Evolutionary conservation across 2,888 invertebrate species (phyloP), one percentile per base, ranked within the genome.

Genomic region (Troides aeacus): DNA sequence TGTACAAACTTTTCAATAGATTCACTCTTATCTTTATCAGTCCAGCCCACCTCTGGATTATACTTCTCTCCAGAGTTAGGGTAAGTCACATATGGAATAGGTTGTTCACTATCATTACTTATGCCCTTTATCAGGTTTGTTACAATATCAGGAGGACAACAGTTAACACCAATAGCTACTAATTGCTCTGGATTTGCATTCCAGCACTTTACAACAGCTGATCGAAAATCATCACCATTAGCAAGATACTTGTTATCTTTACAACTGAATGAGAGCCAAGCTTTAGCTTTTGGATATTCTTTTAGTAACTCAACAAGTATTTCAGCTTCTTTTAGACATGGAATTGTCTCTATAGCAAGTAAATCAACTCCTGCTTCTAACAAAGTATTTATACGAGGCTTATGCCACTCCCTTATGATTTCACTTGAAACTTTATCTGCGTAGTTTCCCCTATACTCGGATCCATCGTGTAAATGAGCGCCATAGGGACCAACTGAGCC

Each of bases 401-500:
- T 93, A 87, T 99, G 99, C 97, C 97, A 98, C 39, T 95, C 94
- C 53, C 93, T 93, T 79, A 98, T 94, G 46, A 93, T 89, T 42
- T 95, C 93, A 1, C 87, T 86, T 0, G 94, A 82, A 0, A 95
- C 94, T 66, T 83, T 92, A 67, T 94, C 94, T 0, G 95, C 95
- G 82, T 97, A 97, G 57, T 91, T 91, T 0, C 98, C 99, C 3
- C 94, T 95, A 85, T 99, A 99, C 85, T 99, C 99, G 0, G 98
- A 98, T 2, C 96, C 96, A 83, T 99, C 97, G 76, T 96, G 95
- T 67, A 97, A 90, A 77, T 95, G 95, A 0, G 98, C 98, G 0
- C 98, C 99, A 81, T 97, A 98, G 0, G 99, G 97, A 0, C 99
- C 99, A 30, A 98, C 94, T 0, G 98, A 97, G 0, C 97, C 99